A percentile compares a stretch with the other conserved stretches of the same genome.
Conservation (phyloP, 35 echinoderm and acorn worm species). For the Stichopus chloronotus region DNA sequence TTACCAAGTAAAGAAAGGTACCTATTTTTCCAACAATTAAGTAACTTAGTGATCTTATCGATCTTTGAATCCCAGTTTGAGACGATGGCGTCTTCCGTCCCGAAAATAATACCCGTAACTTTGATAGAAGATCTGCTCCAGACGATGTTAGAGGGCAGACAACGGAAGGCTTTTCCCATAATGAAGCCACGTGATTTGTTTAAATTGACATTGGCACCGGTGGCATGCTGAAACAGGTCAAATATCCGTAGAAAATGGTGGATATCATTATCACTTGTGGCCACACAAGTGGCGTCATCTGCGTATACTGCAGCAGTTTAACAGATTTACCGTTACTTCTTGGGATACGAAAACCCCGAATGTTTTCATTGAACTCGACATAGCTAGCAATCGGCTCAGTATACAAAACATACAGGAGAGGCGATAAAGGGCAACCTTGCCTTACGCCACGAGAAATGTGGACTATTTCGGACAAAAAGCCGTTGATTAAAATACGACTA, state of each 20-base stretch:
- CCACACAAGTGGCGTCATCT: constrained; percentile 50
- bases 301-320: constrained; percentile 62
- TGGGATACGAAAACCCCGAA: constrained; percentile 38
- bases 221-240: background rate
- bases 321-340: background rate
- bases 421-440: constrained; percentile 65
- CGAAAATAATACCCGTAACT: constrained; percentile 6
- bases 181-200: background rate
- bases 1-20: background rate
- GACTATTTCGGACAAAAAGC: too few relatives aligned
- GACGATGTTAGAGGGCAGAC: background rate
- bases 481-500: too few relatives aligned
- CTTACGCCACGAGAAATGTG: constrained; percentile 22
- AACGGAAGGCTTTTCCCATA: background rate
- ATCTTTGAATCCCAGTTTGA: background rate
- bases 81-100: background rate
- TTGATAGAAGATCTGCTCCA: background rate
- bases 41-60: background rate
- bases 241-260: background rate
- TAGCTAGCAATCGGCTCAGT: constrained; percentile 38
- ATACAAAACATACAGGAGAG: constrained; percentile 56
- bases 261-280: background rate
- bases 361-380: background rate
- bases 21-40: background rate
- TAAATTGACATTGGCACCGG: constrained; percentile 2